phyloP scores from a whole-genome alignment of 2,113 vertebrate genomes.

The Eidolon helvum region DNA sequence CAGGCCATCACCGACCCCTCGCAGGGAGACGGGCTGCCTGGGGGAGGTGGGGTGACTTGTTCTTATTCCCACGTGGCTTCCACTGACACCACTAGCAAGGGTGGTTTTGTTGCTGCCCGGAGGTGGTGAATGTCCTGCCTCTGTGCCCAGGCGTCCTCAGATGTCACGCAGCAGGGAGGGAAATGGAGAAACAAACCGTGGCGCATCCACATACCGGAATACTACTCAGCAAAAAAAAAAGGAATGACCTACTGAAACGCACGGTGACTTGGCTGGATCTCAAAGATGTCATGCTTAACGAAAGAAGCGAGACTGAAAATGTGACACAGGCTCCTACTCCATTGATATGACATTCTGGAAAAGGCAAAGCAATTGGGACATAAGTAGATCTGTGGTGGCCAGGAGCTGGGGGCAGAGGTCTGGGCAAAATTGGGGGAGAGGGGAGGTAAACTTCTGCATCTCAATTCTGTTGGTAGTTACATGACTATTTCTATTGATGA shows the following conservation, averaged over 20 bases:
- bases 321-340: rapidly evolving
- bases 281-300: background rate
- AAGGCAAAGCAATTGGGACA: background rate
- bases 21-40: background rate
- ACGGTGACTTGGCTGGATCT: rapidly evolving
- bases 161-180: background rate
- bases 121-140: background rate
- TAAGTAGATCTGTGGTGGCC: background rate
- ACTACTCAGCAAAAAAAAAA: background rate
- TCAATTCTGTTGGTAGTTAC: background rate
- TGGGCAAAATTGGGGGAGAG: rapidly evolving
- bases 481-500: background rate
- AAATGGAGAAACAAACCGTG: too few relatives aligned
- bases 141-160: too few relatives aligned
- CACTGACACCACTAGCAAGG: background rate
- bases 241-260: background rate
- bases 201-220: rapidly evolving
- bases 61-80: background rate
- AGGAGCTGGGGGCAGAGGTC: background rate
- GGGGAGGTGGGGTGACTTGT: background rate
- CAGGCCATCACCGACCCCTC: background rate
- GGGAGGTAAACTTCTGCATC: background rate
- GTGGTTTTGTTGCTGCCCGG: background rate
- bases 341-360: background rate
- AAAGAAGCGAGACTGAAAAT: background rate